phyloP scores from a whole-genome alignment of 1,140 invertebrate species.

The Leptestheria dahalacensis region DNA sequence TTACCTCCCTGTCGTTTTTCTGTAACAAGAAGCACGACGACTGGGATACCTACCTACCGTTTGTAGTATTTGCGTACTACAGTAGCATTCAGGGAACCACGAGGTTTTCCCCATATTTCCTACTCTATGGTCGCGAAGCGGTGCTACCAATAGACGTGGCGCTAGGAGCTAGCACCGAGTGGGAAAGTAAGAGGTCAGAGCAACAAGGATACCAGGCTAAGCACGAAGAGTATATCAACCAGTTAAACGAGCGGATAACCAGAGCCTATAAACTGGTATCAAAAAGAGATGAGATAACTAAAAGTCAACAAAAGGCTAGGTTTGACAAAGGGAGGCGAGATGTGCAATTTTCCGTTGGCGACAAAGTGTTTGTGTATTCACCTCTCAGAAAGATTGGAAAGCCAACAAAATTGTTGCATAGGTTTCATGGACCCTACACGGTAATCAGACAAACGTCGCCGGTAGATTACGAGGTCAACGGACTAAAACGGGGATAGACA shows the following conservation, averaged over 20 bases:
- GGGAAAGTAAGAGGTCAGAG: neutral
- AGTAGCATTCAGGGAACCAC: constrained; percentile 18
- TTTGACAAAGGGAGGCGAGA: neutral
- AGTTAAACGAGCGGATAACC: neutral
- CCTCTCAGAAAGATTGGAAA: neutral
- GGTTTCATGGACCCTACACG: neutral
- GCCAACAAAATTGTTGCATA: neutral
- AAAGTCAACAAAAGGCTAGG: neutral
- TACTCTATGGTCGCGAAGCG: constrained; percentile 22
- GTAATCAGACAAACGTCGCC: neutral
- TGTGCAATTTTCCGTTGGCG: neutral
- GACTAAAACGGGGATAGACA: too few species aligned
- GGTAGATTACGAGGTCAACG: neutral
- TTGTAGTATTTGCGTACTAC: constrained; percentile 24
- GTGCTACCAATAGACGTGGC: constrained; percentile 17
- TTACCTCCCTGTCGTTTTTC: constrained; percentile 23
- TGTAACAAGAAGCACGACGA: constrained; percentile 19
- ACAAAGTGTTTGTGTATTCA: neutral
- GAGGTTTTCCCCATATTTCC: constrained; percentile 19
- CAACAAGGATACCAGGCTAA: too few species aligned
- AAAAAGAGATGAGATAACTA: neutral
- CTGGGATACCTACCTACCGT: constrained; percentile 24
- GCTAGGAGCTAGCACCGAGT: neutral
- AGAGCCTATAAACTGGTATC: neutral
- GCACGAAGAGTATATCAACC: neutral